A percentile compares a stretch with the other conserved stretches of the same genome.
These are phyloP conservation scores for Meloidogyne hapla DNA, from an alignment of 1,140 invertebrate species.

Conservation along the genomic window DNA sequence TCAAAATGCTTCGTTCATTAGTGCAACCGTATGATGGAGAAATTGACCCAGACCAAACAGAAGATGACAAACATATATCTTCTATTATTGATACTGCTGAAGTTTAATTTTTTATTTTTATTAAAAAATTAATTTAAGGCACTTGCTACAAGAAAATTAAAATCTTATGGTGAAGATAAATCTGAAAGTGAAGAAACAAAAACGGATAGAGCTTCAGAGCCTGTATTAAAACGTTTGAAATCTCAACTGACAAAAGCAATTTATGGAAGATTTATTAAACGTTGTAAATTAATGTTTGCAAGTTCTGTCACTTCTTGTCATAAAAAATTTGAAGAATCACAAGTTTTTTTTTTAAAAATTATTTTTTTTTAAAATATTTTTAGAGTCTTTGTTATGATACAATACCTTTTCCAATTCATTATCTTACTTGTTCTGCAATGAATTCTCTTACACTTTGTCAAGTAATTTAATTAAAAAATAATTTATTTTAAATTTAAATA, in stretches of 20 bases:
- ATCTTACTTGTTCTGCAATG: constrained; percentile 37
- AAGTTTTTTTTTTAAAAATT: no score
- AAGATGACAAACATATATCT: constrained; percentile 37
- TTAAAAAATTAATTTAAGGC: neutral
- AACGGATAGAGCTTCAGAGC: constrained; percentile 10
- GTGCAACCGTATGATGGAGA: constrained; percentile 39
- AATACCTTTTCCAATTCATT: constrained; percentile 32
- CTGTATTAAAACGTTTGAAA: constrained; percentile 22
- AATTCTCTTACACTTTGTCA: constrained; percentile 33
- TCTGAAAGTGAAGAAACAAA: neutral
- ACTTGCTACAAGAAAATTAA: constrained; percentile 18
- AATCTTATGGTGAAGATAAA: neutral
- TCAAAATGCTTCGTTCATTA: constrained; percentile 20
- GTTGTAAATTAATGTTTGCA: constrained; percentile 38
- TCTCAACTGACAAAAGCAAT: constrained; percentile 7
- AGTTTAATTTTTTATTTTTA: neutral
- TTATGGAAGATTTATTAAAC: constrained; percentile 28
- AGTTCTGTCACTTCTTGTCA: constrained; percentile 31
- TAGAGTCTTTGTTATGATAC: constrained; percentile 35
- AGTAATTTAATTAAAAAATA: constrained; percentile 10
- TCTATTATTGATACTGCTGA: constrained; percentile 33
- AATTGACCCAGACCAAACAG: constrained; percentile 13
- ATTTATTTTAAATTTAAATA: constrained; percentile 7
- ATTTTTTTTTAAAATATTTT: neutral
- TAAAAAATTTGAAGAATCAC: constrained; percentile 28